Evolutionary conservation across 2,113 vertebrate species (phyloP).

Genomic region (Strix uralensis): DNA sequence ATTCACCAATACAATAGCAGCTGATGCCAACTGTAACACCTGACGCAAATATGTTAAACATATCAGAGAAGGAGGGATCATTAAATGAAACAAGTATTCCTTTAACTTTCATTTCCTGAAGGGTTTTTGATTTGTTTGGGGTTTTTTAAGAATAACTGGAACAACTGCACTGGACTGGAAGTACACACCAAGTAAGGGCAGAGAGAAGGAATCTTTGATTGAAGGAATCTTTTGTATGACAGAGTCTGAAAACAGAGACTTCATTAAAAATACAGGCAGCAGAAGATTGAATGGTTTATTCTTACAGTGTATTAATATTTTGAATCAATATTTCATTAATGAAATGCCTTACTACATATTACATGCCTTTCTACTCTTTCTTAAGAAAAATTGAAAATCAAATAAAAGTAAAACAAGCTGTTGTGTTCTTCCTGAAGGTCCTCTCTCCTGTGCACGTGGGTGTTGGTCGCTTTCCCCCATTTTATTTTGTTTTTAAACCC

Average conservation of each 20-base stretch:
- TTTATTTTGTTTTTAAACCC: background rate
- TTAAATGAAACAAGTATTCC: background rate
- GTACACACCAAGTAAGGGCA: background rate
- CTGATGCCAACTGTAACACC: conserved; percentile 37
- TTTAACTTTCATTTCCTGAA: conserved; percentile 18
- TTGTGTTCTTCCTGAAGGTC: background rate
- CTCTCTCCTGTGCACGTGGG: background rate
- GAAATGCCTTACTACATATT: background rate
- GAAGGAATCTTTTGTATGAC: background rate
- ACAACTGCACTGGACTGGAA: background rate
- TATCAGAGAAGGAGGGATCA: background rate
- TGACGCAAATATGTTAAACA: background rate
- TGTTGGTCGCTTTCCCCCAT: background rate
- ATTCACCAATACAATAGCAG: conserved; percentile 19
- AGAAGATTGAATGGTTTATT: background rate
- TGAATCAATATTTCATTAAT: conserved; percentile 13
- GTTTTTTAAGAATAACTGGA: background rate
- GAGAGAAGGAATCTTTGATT: conserved; percentile 8
- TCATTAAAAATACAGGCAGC: background rate
- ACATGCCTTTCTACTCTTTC: background rate
- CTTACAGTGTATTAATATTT: background rate
- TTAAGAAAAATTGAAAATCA: conserved; percentile 22
- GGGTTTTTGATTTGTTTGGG: background rate
- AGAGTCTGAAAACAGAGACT: background rate
- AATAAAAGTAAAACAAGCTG: background rate